phyloP scores from a whole-genome alignment of 2,113 vertebrate genomes.

The Mormyrus iriodes region DNA sequence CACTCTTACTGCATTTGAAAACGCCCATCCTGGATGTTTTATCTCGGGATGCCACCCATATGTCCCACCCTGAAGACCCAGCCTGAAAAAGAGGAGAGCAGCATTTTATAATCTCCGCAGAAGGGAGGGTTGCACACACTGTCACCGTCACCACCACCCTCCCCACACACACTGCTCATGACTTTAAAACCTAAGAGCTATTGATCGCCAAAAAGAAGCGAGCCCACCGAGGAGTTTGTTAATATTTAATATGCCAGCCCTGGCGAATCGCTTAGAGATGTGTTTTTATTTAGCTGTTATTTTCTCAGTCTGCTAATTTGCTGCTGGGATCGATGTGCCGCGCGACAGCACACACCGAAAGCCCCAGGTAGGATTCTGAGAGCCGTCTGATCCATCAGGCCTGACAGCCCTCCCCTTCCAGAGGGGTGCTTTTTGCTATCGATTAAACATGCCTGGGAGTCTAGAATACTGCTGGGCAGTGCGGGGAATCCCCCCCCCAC shows the following conservation, averaged over 20 bases:
- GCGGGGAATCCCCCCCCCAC: not conserved
- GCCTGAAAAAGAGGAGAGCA: not conserved
- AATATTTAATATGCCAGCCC: slow-evolving; percentile 21
- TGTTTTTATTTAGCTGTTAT: slow-evolving; percentile 25
- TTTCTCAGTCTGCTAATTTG: slow-evolving; percentile 20
- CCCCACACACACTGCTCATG: not conserved
- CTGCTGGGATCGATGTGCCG: slow-evolving; percentile 5
- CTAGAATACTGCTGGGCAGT: not conserved
- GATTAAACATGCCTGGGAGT: slow-evolving; percentile 11
- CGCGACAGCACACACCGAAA: not conserved
- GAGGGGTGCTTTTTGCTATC: not conserved
- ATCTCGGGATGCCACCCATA: not conserved
- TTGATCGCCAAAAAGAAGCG: slow-evolving; percentile 16
- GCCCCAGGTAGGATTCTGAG: not conserved
- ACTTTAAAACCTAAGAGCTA: slow-evolving; percentile 24
- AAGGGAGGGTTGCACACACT: not conserved
- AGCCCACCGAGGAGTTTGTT: not conserved
- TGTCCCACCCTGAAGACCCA: not conserved
- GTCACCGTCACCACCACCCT: not conserved
- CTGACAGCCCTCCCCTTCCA: not conserved
- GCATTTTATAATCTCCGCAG: not conserved
- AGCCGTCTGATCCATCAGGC: not conserved
- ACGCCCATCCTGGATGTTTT: not conserved
- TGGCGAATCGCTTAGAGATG: slow-evolving; percentile 17
- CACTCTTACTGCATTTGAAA: not conserved